Base-by-base conservation (phyloP, 2,888 invertebrate species). In the Calameuta idolon region DNA sequence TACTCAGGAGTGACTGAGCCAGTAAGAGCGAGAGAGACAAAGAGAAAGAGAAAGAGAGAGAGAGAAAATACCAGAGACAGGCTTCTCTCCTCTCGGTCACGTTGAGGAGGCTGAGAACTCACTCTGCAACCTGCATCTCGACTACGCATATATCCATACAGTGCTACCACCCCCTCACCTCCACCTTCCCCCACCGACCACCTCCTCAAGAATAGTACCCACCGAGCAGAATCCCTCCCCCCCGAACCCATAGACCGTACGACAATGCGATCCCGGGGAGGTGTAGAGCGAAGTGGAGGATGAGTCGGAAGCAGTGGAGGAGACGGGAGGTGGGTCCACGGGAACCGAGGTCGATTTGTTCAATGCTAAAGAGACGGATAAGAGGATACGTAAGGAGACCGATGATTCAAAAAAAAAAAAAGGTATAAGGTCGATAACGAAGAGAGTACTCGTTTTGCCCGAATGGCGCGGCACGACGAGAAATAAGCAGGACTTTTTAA, bases 91-190 rank as follows among this genome's bases (percentile, higher is more conserved):
- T 33, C 71, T 31, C 31, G 23, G 37, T 34, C 37, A 23, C 79
- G 80, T 79, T 73, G 79, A 74, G 79, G 81, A 82, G 80, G 82
- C 83, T 85, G 85, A 85, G 82, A 84, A 85, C 83, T 85, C 84
- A 85, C 83, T 85, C 79, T 69, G 76, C 80, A 77, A 80, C 76
- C 73, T 77, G 79, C 81, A 77, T 83, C 78, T 81, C 79, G 69
- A 79, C 77, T 80, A 78, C 78, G 79, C 79, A 68, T 77, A 71
- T 40, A 69, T 80, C 37, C 75, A 73, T 77, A 77, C 75, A 33
- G 12, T 9, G 23, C 23, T 23, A 55, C 23, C 55, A 23, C 55
- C 55, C 23, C 5, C 55, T 55, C 55, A 55, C 23, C 5, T 23
- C 15, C 11, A 11, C 37, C 11, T 37, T 0, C 55, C 55, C 5